phyloP scores from a whole-genome alignment of 2,888 invertebrate genomes.

The Andrena fulva region DNA sequence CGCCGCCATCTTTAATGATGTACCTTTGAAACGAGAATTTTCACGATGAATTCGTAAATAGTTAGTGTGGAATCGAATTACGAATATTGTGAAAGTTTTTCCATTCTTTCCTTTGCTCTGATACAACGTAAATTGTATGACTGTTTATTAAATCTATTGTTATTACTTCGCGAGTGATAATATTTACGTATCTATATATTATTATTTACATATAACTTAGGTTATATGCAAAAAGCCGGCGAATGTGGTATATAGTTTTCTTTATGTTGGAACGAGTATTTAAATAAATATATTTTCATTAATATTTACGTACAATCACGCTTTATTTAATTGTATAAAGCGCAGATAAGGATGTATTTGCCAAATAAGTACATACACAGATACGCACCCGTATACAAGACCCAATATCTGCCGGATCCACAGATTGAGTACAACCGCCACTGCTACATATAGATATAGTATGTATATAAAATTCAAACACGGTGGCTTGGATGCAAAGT shows the following conservation, averaged over 20 bases:
- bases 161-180: background rate
- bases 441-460: slow-evolving; percentile 12
- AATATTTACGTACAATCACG: background rate
- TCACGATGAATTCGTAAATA: background rate
- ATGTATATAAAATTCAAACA: slow-evolving; percentile 40
- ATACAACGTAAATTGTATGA: background rate
- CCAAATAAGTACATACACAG: no score
- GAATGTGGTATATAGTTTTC: background rate
- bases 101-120: background rate
- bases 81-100: background rate
- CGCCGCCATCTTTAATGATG: slow-evolving; percentile 59
- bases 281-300: background rate
- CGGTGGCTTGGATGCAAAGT: slow-evolving; percentile 42
- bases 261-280: background rate
- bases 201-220: background rate
- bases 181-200: no score
- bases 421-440: slow-evolving; percentile 45
- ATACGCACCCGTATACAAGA: background rate
- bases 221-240: slow-evolving; percentile 8
- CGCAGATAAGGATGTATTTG: no score
- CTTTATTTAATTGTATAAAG: background rate
- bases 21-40: slow-evolving; percentile 7
- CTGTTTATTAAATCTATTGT: background rate
- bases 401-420: slow-evolving; percentile 17
- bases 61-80: background rate